Evolutionary conservation across 2,888 invertebrate species (phyloP).

Genomic region (Xiphydria camelus): DNA sequence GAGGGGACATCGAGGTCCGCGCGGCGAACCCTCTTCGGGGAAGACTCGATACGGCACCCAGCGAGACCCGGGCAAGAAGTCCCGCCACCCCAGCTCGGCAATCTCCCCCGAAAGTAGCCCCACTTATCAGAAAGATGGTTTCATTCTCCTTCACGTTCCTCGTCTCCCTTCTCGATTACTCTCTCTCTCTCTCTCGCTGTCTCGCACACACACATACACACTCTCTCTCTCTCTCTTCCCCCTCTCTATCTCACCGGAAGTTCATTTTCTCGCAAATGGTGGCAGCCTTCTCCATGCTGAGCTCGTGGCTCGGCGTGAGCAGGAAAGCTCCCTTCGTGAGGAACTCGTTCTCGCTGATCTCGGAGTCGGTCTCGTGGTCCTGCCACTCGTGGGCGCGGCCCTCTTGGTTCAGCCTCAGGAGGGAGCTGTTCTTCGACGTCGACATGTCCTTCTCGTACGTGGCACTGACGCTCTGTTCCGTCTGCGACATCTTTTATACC

Average conservation of each 20-base stretch:
- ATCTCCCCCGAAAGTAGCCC: too few species aligned
- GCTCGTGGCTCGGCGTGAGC: constrained; percentile 82
- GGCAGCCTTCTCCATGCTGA: constrained; percentile 84
- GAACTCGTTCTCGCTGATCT: constrained; percentile 76
- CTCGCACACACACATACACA: constrained; percentile 14
- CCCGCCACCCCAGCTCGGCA: too few species aligned
- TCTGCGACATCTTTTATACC: constrained; percentile 51
- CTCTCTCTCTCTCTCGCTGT: too few species aligned
- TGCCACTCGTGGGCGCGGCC: constrained; percentile 56
- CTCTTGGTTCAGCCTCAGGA: constrained; percentile 46
- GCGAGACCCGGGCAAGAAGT: too few species aligned
- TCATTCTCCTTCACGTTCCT: background rate
- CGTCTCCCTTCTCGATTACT: too few species aligned
- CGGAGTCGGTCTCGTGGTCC: constrained; percentile 75
- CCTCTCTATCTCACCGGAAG: constrained; percentile 59
- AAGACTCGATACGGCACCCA: too few species aligned
- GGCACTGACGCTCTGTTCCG: constrained; percentile 40
- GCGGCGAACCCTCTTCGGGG: too few species aligned
- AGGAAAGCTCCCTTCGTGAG: constrained; percentile 82
- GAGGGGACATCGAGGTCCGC: too few species aligned
- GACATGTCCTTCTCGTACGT: constrained; percentile 49
- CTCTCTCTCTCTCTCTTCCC: constrained; percentile 4
- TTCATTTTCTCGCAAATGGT: constrained; percentile 87
- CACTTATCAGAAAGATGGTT: background rate
- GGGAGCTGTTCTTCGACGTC: constrained; percentile 49